Evolutionary conservation across 2,113 vertebrate species (phyloP), one percentile per base, ranked within the genome.

Genomic region (Gnathonemus longibarbis): DNA sequence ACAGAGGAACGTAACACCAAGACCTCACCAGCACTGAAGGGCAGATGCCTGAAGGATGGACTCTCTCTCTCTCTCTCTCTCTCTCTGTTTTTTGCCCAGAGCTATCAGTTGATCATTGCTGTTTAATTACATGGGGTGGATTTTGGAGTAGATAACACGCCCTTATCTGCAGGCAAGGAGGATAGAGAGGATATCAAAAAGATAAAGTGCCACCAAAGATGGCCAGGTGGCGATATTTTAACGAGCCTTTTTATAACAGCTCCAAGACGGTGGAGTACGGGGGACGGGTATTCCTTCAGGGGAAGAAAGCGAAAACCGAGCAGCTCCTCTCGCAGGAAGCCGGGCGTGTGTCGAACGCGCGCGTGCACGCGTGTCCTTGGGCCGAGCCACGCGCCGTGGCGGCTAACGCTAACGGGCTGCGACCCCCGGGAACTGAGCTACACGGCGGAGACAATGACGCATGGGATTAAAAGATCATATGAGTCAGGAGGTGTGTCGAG

Each of bases 51-150:
- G 94, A 95, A 95, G 94, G 94, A 92, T 91, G 90, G 84, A 83
- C n/a, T 84, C 42, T 45, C 80, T 84, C 80, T 80, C 58, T 66
- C n/a, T 66, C 24, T 66, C 62, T 74, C 7, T 62, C 70, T 42
- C 11, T 62, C 70, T 80, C 11, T 62, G 86, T 91, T 90, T 92
- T 93, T 93, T 94, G 94, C 48, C 95, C 95, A 95, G 92, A 95
- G 96, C 96, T 96, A 96, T 96, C 96, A 96, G 94, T 96, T 96
- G 95, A 96, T 96, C 95, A 96, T 96, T 96, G 95, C 95, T 95
- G 94, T 95, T 95, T 94, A 95, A 96, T 94, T 95, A 96, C 94
- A 91, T 94, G 93, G 94, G 94, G 94, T 96, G 95, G 95, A 96
- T 96, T 95, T 92, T 94, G 92, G 91, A 94, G 11, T 91, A 96